phyloP scores from a whole-genome alignment of 2,888 invertebrate species.

The Pocota personata region DNA sequence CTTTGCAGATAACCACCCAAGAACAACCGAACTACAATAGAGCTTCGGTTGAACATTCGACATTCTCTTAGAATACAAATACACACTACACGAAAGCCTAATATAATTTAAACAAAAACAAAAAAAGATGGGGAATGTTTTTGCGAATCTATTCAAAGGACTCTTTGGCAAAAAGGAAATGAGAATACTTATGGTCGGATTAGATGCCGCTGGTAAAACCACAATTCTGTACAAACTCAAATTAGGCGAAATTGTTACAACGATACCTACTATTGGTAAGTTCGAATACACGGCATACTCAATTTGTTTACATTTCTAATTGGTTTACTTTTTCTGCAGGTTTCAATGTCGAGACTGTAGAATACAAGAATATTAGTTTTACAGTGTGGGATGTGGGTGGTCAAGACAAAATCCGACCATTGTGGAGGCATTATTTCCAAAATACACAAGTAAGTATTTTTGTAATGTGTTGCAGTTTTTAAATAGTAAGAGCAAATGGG shows the following conservation, averaged over 20 bases:
- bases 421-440: conserved; percentile 99
- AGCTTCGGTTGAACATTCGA: conserved; percentile 83
- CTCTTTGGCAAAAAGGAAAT: conserved; percentile 99
- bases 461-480: neutral
- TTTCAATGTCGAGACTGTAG: conserved; percentile 99
- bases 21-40: conserved; percentile 49
- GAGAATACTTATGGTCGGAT: conserved; percentile 99
- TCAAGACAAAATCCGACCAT: conserved; percentile 98
- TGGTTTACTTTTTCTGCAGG: conserved; percentile 84
- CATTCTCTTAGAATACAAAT: conserved; percentile 50
- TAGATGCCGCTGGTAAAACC: conserved; percentile 99
- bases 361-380: conserved; percentile 99
- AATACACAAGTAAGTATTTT: conserved; percentile 90
- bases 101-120: conserved; percentile 37
- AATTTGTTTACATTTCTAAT: conserved; percentile 6
- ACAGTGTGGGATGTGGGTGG: conserved; percentile 99
- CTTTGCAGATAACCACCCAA: conserved; percentile 39
- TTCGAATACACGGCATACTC: neutral
- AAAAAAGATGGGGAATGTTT: conserved; percentile 96
- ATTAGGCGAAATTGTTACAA: conserved; percentile 99
- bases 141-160: conserved; percentile 98
- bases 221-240: conserved; percentile 99
- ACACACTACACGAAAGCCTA: conserved; percentile 13
- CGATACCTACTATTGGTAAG: conserved; percentile 98
- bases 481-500: neutral